Conservation (phyloP, 2,888 invertebrate genomes). For the Andrena flavipes region DNA sequence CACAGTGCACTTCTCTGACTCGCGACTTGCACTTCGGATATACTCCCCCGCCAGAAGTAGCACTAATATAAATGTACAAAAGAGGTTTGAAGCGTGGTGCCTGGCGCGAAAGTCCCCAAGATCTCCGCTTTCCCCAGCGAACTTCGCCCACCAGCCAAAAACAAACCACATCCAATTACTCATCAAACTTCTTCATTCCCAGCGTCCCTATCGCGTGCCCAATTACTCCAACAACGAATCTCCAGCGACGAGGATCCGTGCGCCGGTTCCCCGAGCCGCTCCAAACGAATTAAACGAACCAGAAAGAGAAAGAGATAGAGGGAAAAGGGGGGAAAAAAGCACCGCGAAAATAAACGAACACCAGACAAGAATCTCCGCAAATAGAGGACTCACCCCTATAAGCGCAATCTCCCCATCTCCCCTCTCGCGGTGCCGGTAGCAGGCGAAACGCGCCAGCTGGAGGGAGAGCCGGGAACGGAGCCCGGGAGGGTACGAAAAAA, state of each 20-base stretch:
- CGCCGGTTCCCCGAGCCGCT: slow-evolving; percentile 6
- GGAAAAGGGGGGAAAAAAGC: neutral
- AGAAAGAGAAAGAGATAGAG: neutral
- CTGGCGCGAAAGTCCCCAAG: too few species aligned
- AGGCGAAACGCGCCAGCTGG: slow-evolving; percentile 13
- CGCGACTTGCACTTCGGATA: too few species aligned
- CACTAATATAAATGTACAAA: too few species aligned
- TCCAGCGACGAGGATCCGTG: slow-evolving; percentile 23
- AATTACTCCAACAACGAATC: slow-evolving; percentile 38
- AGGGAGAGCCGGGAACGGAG: slow-evolving; percentile 23
- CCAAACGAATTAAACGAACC: slow-evolving; percentile 1
- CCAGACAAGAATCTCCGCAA: slow-evolving; percentile 47
- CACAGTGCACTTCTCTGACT: too few species aligned
- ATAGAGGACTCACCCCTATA: slow-evolving; percentile 57
- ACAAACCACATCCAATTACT: slow-evolving; percentile 23
- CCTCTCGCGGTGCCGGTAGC: slow-evolving; percentile 29
- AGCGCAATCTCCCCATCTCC: slow-evolving; percentile 55
- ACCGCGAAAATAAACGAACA: slow-evolving; percentile 35
- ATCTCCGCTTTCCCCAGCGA: neutral
- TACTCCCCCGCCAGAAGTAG: too few species aligned
- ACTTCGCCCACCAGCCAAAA: neutral
- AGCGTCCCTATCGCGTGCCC: slow-evolving; percentile 22
- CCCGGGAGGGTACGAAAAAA: slow-evolving; percentile 13
- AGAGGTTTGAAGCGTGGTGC: too few species aligned
- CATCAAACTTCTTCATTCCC: slow-evolving; percentile 31